A percentile compares a stretch with the other conserved stretches of the same genome.
Conservation (phyloP, 2,113 vertebrate species). For the Poicephalus meyeri region DNA sequence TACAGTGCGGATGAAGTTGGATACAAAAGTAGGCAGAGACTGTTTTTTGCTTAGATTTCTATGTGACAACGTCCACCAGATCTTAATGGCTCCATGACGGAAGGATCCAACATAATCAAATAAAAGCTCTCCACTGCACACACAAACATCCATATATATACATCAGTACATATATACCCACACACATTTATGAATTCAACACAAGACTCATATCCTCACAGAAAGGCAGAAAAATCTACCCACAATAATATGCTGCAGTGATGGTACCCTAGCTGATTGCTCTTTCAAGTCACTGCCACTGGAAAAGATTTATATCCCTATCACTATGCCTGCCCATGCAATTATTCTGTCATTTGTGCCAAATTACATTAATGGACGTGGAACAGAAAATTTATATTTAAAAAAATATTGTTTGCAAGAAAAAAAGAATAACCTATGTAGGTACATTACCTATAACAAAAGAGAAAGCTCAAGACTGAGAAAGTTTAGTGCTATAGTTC, state of each 20-base stretch:
- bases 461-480: background rate
- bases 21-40: background rate
- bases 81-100: background rate
- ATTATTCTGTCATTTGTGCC: background rate
- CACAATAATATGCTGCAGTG: background rate
- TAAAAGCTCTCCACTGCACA: background rate
- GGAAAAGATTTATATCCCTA: background rate
- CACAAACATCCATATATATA: background rate
- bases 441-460: background rate
- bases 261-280: background rate
- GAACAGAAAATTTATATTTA: background rate
- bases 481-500: background rate
- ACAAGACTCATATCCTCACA: background rate
- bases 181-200: background rate
- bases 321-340: background rate
- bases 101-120: background rate
- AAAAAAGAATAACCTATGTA: background rate
- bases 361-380: background rate
- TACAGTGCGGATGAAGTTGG: background rate
- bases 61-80: background rate
- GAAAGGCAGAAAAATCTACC: background rate
- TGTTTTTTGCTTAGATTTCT: background rate
- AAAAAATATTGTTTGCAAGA: background rate
- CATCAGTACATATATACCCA: background rate
- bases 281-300: slow-evolving; percentile 1